Evolutionary conservation across 2,113 vertebrate species (phyloP), one percentile per base, ranked within the genome.

Genomic region (Lamprologus ornatipinnis): DNA sequence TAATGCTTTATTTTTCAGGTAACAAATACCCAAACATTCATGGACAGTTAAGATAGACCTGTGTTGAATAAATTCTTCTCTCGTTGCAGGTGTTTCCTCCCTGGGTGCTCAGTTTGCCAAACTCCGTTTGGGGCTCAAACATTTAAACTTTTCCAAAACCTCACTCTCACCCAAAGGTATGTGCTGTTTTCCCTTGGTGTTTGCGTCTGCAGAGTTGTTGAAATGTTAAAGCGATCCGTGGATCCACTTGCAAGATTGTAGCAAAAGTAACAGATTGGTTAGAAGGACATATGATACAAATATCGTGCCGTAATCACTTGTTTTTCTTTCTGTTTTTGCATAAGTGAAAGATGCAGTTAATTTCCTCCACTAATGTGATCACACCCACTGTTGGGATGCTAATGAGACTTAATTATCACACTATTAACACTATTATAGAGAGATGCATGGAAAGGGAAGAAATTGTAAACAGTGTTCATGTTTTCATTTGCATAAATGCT

Each of bases 141-240:
- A 99, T 96, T 96, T 99, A 94, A 99, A 98, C 94, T 97, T 99
- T 89, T 99, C 98, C 45, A 99, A 97, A 97, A 98, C 98, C 96
- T 99, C 98, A 91, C 88, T 99, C 88, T 99, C 98, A 90, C 97
- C 98, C 94, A 99, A 99, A 98, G 98, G 98, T 99, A 97, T 51
- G 51, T 80, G 23, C 7, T 65, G 8, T 40, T 9, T 35, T 9
- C 4, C 6, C 4, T 10, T 60, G 5, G 17, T n/a, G 15, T 81
- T 40, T n/a, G 2, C n/a, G 0, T 49, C 70, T 49, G 17, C 2
- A 26, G 51, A 80, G 51, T 35, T 87, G 14, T 9, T 28, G 17
- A 35, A 79, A 51, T 9, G 23, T 75, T 75, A 73, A 17, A 33
- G 26, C 1, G 3, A 31, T 51, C 0, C 3, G 1, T 51, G 45